Evolutionary conservation across 2,113 vertebrate species (phyloP).

Genomic region (Scomber colias): DNA sequence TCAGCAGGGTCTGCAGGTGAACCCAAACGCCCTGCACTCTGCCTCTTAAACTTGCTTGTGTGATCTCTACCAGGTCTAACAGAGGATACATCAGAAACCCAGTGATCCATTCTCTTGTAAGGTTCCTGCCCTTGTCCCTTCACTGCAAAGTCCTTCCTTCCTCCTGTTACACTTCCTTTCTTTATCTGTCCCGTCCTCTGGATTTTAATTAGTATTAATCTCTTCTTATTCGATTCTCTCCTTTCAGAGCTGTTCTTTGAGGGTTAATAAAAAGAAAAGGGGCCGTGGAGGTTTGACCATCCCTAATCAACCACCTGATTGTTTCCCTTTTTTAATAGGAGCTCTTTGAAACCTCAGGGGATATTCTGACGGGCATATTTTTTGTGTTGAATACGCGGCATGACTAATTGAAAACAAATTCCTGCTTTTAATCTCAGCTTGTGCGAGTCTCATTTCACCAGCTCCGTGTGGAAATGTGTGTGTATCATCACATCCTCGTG

Average conservation of each 20-base stretch:
- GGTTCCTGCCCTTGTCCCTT: background rate
- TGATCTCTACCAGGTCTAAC: slow-evolving; percentile 55
- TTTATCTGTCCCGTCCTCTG: background rate
- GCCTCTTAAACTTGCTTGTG: slow-evolving; percentile 59
- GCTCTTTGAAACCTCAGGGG: slow-evolving; percentile 71
- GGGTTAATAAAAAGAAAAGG: background rate
- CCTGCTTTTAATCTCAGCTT: slow-evolving; percentile 46
- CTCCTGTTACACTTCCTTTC: background rate
- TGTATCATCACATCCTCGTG: slow-evolving; percentile 38
- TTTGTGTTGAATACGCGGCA: slow-evolving; percentile 40
- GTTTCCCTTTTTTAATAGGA: slow-evolving; percentile 57
- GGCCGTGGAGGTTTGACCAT: background rate
- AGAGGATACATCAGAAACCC: slow-evolving; percentile 16
- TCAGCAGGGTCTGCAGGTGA: slow-evolving; percentile 71
- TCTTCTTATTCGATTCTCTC: slow-evolving; percentile 19
- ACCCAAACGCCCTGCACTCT: slow-evolving; percentile 64
- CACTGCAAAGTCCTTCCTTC: background rate
- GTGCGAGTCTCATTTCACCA: slow-evolving; percentile 19
- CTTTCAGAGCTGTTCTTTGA: background rate
- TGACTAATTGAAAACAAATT: slow-evolving; percentile 75
- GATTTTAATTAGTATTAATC: background rate
- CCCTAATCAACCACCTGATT: slow-evolving; percentile 48
- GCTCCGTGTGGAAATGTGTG: slow-evolving; percentile 26
- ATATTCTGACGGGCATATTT: slow-evolving; percentile 55
- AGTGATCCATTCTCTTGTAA: slow-evolving; percentile 30